Base-by-base conservation (phyloP, 2,888 invertebrate species). In the Neuroscelio doddi region DNA sequence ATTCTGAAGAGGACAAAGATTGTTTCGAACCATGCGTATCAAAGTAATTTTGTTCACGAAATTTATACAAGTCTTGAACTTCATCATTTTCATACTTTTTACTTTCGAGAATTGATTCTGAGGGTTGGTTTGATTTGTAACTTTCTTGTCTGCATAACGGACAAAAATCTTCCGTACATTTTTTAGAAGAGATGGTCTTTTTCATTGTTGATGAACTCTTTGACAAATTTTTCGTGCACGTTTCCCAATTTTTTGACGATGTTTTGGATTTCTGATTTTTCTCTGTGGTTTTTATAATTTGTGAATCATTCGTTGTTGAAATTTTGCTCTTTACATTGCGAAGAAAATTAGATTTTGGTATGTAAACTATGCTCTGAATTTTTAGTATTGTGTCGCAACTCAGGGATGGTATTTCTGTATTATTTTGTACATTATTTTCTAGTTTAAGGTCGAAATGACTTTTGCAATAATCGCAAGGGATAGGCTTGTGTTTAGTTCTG, bases 41-140 rank as follows among this genome's bases (percentile, higher is more conserved):
- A 59, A 89, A 90, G 72, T 88, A 90, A 72, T 90, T 88, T 4
- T 87, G 83, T 1, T 86, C 81, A 9, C 90, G 85, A 68, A 89
- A 90, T 68, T 86, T 84, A 61, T 85, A 71, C 12, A 83, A 21
- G 7, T 80, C 73, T 24, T 46, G 27, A n/a, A 55, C 32, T 5
- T 29, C 36, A 5, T 61, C 39, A 8, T 14, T 12, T n/a, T n/a
- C n/a, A n/a, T n/a, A n/a, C n/a, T n/a, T n/a, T n/a, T n/a, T n/a
- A n/a, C n/a, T n/a, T n/a, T n/a, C n/a, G n/a, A n/a, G n/a, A n/a
- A n/a, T n/a, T n/a, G n/a, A n/a, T n/a, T n/a, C n/a, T n/a, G n/a
- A n/a, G n/a, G n/a, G n/a, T n/a, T n/a, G n/a, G n/a, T n/a, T n/a
- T n/a, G n/a, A n/a, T n/a, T n/a, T n/a, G n/a, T n/a, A n/a, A n/a